Conservation (phyloP, 2,888 invertebrate species). For the Bugulina stolonifera region DNA sequence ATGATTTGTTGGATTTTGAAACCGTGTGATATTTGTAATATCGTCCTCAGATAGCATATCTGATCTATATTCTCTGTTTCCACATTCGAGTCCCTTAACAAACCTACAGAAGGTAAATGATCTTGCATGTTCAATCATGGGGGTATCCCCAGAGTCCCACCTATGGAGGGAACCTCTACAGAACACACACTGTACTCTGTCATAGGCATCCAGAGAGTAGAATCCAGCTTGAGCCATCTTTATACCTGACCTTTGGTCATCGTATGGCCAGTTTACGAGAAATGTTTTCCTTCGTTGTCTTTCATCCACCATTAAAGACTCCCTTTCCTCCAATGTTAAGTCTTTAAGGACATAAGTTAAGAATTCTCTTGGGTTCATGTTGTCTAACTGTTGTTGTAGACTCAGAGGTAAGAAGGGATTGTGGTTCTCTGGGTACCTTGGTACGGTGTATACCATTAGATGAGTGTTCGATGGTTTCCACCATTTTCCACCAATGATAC, state of each 20-base stretch:
- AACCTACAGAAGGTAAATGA: constrained; percentile 82
- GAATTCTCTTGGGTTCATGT: constrained; percentile 7
- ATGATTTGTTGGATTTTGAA: neutral
- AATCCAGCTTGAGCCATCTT: constrained; percentile 82
- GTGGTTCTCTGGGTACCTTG: constrained; percentile 22
- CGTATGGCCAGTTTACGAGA: constrained; percentile 33
- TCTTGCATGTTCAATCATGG: constrained; percentile 86
- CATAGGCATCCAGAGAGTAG: constrained; percentile 67
- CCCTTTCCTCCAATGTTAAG: constrained; percentile 2
- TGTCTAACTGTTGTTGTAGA: constrained; percentile 6
- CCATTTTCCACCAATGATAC: neutral
- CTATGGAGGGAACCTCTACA: constrained; percentile 88
- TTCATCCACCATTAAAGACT: constrained; percentile 33
- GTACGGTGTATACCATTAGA: neutral
- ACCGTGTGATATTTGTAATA: neutral
- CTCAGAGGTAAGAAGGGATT: neutral
- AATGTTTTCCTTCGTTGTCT: constrained; percentile 36
- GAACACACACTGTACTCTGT: constrained; percentile 84
- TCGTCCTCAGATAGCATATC: neutral
- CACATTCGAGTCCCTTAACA: constrained; percentile 53
- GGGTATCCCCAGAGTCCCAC: constrained; percentile 83
- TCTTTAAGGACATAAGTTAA: constrained; percentile 7
- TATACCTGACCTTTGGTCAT: constrained; percentile 32
- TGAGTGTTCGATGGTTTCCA: neutral
- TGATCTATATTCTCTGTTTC: constrained; percentile 33